Evolutionary conservation across 2,797 vertebrate species (phyloP).

Genomic region (Lithobates sylvaticus): DNA sequence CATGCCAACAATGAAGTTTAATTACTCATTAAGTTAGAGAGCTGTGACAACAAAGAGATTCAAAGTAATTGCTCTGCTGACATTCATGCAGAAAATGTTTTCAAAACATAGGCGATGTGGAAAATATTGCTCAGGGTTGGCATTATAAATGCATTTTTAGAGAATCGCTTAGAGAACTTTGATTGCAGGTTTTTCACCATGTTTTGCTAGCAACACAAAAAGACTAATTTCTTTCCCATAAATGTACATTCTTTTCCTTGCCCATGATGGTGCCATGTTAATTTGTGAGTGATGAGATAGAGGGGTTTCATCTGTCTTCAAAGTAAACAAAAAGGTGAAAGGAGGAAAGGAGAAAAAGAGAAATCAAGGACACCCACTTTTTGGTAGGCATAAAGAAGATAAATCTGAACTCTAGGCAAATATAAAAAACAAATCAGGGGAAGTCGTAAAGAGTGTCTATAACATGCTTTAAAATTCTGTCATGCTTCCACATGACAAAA

Average conservation of each 20-base stretch:
- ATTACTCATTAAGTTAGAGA: slow-evolving; percentile 53
- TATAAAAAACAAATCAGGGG: no score
- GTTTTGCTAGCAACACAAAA: background rate
- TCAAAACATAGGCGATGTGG: slow-evolving; percentile 48
- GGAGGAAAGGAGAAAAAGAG: no score
- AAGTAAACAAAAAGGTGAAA: background rate
- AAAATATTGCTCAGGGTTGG: slow-evolving; percentile 41
- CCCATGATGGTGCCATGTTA: background rate
- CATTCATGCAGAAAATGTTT: slow-evolving; percentile 57
- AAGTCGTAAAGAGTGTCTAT: no score
- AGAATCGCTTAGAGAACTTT: background rate
- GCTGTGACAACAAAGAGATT: slow-evolving; percentile 51
- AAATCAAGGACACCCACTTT: no score
- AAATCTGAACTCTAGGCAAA: no score
- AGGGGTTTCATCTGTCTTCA: background rate
- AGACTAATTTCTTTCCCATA: background rate
- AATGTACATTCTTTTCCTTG: background rate
- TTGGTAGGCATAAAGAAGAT: no score
- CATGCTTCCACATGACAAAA: no score
- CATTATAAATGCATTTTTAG: slow-evolving; percentile 33
- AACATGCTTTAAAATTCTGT: no score
- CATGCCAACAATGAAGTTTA: slow-evolving; percentile 56
- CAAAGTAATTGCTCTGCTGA: slow-evolving; percentile 49
- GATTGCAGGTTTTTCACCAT: slow-evolving; percentile 5
- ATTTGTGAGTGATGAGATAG: background rate